These are phyloP conservation scores for Zoanthus sociatus DNA, from an alignment of 92 coral and sea anemone genomes.

Conservation along the genomic window DNA sequence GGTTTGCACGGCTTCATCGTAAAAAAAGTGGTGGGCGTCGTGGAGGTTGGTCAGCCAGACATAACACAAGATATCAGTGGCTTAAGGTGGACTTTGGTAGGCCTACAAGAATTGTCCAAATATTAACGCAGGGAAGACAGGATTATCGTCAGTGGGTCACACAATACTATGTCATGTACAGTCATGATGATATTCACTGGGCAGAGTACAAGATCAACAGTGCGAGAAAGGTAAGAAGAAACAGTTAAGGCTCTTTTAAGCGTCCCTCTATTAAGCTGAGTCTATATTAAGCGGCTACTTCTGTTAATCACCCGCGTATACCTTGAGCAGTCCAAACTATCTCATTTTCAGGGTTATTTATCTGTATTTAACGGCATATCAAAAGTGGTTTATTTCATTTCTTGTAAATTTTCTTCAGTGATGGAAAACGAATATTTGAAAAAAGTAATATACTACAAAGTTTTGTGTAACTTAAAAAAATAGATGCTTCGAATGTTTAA, in stretches of 20 bases:
- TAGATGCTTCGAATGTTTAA: too few species aligned
- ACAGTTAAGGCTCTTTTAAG: not conserved
- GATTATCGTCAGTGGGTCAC: constrained; percentile 60
- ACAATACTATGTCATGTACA: constrained; percentile 60
- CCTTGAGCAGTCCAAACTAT: too few species aligned
- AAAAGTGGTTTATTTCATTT: too few species aligned
- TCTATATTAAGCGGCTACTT: too few species aligned
- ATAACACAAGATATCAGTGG: constrained; percentile 62
- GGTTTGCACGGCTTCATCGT: constrained; percentile 44
- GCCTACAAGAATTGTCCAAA: constrained; percentile 53
- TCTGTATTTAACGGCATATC: too few species aligned
- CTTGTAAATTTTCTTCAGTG: too few species aligned
- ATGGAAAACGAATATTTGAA: too few species aligned
- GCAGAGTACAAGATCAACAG: constrained; percentile 41
- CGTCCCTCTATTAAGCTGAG: too few species aligned
- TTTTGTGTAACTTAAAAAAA: too few species aligned
- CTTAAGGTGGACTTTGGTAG: constrained; percentile 61
- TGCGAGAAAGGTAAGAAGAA: not conserved
- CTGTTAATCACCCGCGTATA: too few species aligned
- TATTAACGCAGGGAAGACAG: constrained; percentile 69
- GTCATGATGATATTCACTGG: constrained; percentile 35
- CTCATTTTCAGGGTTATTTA: too few species aligned
- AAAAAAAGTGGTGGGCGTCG: constrained; percentile 16
- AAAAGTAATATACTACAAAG: too few species aligned
- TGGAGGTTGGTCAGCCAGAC: constrained; percentile 58